Evolutionary conservation across 2,888 invertebrate genomes (phyloP), one percentile per base, ranked within the genome.

Genomic region (Mongoloraphidia duomilia): DNA sequence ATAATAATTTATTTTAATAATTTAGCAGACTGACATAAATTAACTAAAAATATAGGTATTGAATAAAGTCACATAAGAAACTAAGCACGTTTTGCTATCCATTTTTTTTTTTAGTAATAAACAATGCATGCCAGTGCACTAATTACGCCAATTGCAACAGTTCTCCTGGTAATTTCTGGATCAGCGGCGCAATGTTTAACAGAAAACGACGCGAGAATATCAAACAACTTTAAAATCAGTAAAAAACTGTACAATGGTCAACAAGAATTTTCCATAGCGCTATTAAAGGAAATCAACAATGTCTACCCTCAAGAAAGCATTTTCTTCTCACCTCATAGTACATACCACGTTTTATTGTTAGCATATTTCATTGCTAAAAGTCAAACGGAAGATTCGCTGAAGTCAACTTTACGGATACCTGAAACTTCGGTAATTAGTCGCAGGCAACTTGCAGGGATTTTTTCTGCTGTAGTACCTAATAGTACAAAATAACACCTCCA

Each of bases 241-340:
- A 65, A 64, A 36, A 53, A 59, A 2, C 61, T 88, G 26, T 76
- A 73, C 54, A 66, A 70, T 1, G 79, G 80, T 1, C 74, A 80
- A 57, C 75, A 78, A 58, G 76, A 73, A 48, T 89, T 89, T 60
- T 81, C 86, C 0, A 65, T 88, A 46, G 76, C 79, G 44, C 71
- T 86, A 47, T 71, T 90, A 57, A 77, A 79, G 54, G 74, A 79
- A 13, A 77, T 82, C 54, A 79, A 82, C 55, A 67, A 72, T 49
- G 75, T 76, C 13, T 76, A 79, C 54, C 77, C 80, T 0, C 71
- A 76, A 40, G 82, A 82, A 56, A 91, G 90, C 64, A 69, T 91
- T 39, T 89, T 92, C 72, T 89, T 88, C 66, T 91, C 91, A 8
- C 91, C 91, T 0, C 84, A 86, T 69, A 90, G 89, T 55, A 80